Base-by-base conservation (phyloP, 2,888 invertebrate species). In the Chrysopilus asiliformis region DNA sequence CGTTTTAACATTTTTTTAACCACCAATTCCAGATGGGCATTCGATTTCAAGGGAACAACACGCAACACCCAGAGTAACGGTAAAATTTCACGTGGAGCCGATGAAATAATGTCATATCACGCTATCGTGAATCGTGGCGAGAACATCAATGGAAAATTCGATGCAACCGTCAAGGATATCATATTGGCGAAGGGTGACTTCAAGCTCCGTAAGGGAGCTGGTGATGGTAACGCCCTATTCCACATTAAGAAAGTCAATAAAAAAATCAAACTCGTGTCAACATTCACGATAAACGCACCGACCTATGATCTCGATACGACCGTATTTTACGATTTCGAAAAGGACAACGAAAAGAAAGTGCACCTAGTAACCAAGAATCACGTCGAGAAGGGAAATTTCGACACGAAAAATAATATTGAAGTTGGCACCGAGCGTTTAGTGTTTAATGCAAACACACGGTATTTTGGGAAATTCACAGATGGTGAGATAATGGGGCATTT, bases 241-340 rank as follows among this genome's bases (percentile, higher is more conserved):
- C 57, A 60, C 39, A 47, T 56, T 0, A 52, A 55, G 3, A 60
- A 72, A 60, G 51, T 68, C 15, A 68, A 71, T 41, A 69, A 74
- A 34, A 74, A 74, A 51, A 50, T 77, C 19, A 77, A 75, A 49
- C 57, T 67, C 4, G 75, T 73, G 28, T 66, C 74, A 0, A 75
- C 74, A 34, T 71, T 84, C 49, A 61, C 68, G 2, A 56, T 76
- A 1, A 68, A 70, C 34, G 68, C 72, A 0, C 72, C 75, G 0
- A 68, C 68, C 2, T 77, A 71, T 55, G 70, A 72, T 42, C 66
- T 74, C 0, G 72, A 74, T 31, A 49, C 76, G 0, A 78, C 74
- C 30, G 34, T 86, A 4, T 72, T 67, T 47, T 72, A 80, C 19
- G 74, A 83, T 54, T 77, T 70, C 41, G 76, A 75, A 33, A 78